Conservation (phyloP, 1,140 invertebrate genomes). For the Prorops nasuta region DNA sequence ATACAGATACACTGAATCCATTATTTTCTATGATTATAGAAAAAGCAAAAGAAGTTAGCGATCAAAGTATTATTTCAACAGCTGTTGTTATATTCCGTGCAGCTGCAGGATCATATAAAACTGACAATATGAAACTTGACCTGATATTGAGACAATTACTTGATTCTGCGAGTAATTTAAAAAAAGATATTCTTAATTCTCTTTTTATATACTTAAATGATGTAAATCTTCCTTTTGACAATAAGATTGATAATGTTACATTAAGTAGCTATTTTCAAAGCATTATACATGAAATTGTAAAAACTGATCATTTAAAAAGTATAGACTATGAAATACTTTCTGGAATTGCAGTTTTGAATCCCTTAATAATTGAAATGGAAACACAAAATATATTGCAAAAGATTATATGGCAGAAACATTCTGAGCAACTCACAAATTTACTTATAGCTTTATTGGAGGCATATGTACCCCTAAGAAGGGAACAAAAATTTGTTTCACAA, state of each 20-base stretch:
- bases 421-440: constrained; percentile 23
- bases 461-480: constrained; percentile 22
- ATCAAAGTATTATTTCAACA: constrained; percentile 20
- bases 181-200: constrained; percentile 24
- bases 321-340: constrained; percentile 32
- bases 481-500: constrained; percentile 32
- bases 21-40: constrained; percentile 26
- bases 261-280: constrained; percentile 35
- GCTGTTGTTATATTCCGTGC: constrained; percentile 24
- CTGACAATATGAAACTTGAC: constrained; percentile 28
- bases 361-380: constrained; percentile 40
- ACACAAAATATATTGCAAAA: constrained; percentile 31
- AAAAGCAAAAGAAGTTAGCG: constrained; percentile 6
- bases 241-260: constrained; percentile 29
- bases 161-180: constrained; percentile 23
- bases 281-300: constrained; percentile 31
- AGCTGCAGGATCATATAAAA: constrained; percentile 21
- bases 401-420: constrained; percentile 28
- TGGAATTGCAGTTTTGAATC: constrained; percentile 40
- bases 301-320: constrained; percentile 12
- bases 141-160: constrained; percentile 34
- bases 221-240: constrained; percentile 34
- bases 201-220: constrained; percentile 27
- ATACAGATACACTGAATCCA: constrained; percentile 5
- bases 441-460: constrained; percentile 27